phyloP scores from a whole-genome alignment of 2,113 vertebrate genomes.

The Monopterus albus region DNA sequence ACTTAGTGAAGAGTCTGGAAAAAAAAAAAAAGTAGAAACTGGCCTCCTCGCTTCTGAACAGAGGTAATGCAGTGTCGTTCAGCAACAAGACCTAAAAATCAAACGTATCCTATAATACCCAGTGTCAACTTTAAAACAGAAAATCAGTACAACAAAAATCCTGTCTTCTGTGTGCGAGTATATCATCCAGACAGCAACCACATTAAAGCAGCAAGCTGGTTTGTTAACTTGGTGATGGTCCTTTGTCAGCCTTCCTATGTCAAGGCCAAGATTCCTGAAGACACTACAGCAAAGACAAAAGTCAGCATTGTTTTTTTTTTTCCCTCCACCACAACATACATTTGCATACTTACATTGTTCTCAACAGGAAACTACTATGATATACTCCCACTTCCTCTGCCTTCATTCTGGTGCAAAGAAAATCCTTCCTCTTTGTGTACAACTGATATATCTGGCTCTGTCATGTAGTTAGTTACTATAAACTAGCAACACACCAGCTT shows the following conservation, averaged over 20 bases:
- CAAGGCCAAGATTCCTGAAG: neutral
- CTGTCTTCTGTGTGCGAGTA: neutral
- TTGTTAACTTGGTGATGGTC: neutral
- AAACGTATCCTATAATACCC: neutral
- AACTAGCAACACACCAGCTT: neutral
- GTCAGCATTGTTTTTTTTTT: neutral
- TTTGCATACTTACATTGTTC: conserved; percentile 33
- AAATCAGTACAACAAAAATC: neutral
- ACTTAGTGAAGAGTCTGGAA: conserved; percentile 1
- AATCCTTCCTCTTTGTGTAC: neutral
- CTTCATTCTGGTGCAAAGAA: neutral
- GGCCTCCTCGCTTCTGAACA: neutral
- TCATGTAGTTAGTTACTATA: conserved; percentile 2
- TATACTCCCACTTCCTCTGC: conserved; percentile 40
- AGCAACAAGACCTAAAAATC: no score
- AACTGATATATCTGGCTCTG: neutral
- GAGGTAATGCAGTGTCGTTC: neutral
- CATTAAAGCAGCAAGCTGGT: conserved; percentile 16
- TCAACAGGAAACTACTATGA: conserved; percentile 27
- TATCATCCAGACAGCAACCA: conserved; percentile 14
- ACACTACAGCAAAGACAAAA: conserved; percentile 20
- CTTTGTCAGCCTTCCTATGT: neutral
- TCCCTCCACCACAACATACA: conserved; percentile 22
- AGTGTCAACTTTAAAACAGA: neutral
- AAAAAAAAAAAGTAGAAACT: neutral